Evolutionary conservation across 2,888 invertebrate species (phyloP), one percentile per base, ranked within the genome.

Genomic region (Pegoplata infirma): DNA sequence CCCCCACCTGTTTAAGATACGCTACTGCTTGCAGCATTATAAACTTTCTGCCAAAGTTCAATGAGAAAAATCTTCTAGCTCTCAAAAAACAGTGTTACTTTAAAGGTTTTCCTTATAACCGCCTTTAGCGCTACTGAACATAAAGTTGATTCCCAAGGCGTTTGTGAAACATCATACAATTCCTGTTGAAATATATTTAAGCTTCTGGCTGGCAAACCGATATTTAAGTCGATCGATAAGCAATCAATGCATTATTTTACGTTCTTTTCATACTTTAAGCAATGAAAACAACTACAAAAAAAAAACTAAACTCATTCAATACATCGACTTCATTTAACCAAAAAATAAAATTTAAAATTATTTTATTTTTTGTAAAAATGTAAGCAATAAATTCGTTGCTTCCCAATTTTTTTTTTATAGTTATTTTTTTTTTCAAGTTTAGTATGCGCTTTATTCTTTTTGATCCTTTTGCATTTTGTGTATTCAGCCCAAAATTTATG

Each of bases 181-280:
- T 69, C 56, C 32, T 76, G 68, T 76, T 76, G 75, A 76, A 76
- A 76, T 69, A 76, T 63, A 17, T 75, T 56, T 63, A 69, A 63
- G 76, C 72, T 76, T 68, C 72, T 75, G 66, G 71, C 2, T 58
- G 64, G 55, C 40, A 55, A 47, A 68, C 17, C 76, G 59, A 79
- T 77, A 78, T 81, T 80, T 72, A 82, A 82, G 71, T 51, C 77
- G 55, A 79, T 76, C 81, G 81, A 82, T 82, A 82, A 82, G 78
- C 80, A 81, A 81, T 81, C 82, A 80, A 75, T 78, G 79, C 74
- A 61, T 74, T 72, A 73, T 55, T 80, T 72, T 69, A 69, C 66
- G 61, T 76, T 56, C 58, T 16, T 66, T 67, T 44, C 55, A 68
- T 68, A 63, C 61, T 53, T 55, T n/a, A 19, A 46, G 16, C 23